These are phyloP conservation scores for Ctenopoma kingsleyae DNA, from an alignment of 2,797 vertebrate species.

Conservation along the genomic window DNA sequence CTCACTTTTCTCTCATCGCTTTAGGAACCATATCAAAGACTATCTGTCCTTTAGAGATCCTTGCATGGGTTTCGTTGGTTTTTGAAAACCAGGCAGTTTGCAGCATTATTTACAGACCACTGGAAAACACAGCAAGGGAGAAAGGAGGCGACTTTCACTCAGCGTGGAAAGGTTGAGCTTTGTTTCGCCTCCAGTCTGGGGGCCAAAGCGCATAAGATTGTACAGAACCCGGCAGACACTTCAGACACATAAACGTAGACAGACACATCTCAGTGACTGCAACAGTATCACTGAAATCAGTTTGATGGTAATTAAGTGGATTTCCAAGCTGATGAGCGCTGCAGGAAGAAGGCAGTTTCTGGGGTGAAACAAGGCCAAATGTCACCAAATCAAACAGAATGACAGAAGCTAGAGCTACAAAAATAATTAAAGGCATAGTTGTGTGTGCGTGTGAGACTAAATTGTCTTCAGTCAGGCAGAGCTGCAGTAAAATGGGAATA, in stretches of 20 bases:
- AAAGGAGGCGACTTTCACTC: constrained; percentile 52
- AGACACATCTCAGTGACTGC: constrained; percentile 9
- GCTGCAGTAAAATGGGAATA: not conserved
- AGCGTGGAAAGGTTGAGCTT: constrained; percentile 42
- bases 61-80: constrained; percentile 83
- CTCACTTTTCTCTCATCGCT: constrained; percentile 88
- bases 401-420: not conserved
- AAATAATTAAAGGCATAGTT: constrained; percentile 24
- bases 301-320: constrained; percentile 12
- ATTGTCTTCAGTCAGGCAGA: constrained; percentile 9
- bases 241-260: constrained; percentile 27
- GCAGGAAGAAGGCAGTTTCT: constrained; percentile 36
- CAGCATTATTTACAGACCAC: constrained; percentile 89
- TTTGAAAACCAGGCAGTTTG: constrained; percentile 90
- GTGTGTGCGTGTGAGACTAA: constrained; percentile 2
- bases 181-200: constrained; percentile 32
- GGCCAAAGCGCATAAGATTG: constrained; percentile 25
- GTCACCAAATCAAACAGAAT: not conserved
- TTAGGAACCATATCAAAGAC: constrained; percentile 85
- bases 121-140: constrained; percentile 63
- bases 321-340: constrained; percentile 9
- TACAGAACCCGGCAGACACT: constrained; percentile 50
- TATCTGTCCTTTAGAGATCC: constrained; percentile 79
- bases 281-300: constrained; percentile 2
- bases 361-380: constrained; percentile 14